Evolutionary conservation across 2,113 vertebrate species (phyloP).

Genomic region (Cisticola juncidis): DNA sequence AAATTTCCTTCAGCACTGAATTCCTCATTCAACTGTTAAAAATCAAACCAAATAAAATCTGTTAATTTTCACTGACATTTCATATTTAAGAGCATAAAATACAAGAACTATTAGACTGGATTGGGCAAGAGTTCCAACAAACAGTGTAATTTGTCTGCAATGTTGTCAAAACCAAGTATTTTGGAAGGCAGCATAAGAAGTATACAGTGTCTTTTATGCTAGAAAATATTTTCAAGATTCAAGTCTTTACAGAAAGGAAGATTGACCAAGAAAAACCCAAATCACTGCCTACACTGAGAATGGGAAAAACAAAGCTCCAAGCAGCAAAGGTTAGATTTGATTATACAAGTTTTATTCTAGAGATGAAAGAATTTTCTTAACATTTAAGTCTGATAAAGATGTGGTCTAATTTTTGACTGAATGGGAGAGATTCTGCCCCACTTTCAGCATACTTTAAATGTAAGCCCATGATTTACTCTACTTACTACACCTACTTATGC

Average conservation of each 20-base stretch:
- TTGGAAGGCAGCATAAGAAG: not conserved
- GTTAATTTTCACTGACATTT: not conserved
- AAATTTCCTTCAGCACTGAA: slow-evolving; percentile 94
- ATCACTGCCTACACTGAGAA: not conserved
- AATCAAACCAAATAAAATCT: slow-evolving; percentile 29
- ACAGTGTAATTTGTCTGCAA: not conserved
- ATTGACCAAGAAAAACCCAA: not conserved
- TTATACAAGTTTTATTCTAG: not conserved
- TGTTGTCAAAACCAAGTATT: not conserved
- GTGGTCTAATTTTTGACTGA: not conserved
- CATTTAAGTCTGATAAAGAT: not conserved
- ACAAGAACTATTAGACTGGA: not conserved
- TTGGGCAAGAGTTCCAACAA: not conserved
- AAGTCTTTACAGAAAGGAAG: not conserved
- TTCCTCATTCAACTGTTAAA: slow-evolving; percentile 88
- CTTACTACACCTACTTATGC: not conserved
- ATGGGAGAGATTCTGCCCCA: not conserved
- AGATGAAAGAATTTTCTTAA: not conserved
- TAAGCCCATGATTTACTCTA: not conserved
- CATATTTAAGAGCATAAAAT: not conserved
- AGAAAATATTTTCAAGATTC: not conserved
- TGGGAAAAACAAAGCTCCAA: not conserved
- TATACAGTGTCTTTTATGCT: not conserved
- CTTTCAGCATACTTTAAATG: not conserved
- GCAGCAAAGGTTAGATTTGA: not conserved